Evolutionary conservation across 2,113 vertebrate species (phyloP).

Genomic region (Muntiacus reevesi): DNA sequence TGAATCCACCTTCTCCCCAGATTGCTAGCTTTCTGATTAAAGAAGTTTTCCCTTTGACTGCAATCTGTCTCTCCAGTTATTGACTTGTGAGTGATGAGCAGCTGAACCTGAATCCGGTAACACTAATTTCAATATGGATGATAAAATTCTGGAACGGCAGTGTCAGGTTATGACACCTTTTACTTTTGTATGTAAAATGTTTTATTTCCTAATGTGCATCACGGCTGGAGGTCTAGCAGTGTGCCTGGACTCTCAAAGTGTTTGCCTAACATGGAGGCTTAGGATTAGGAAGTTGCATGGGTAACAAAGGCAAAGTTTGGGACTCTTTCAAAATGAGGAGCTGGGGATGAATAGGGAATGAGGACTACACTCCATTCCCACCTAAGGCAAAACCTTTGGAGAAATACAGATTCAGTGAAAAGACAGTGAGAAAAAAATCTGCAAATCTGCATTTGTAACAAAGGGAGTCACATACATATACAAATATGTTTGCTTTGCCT

Average conservation of each 20-base stretch:
- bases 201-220: neutral
- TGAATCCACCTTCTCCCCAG: neutral
- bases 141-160: neutral
- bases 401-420: neutral
- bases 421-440: neutral
- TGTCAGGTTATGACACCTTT: neutral
- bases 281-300: neutral
- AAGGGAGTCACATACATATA: neutral
- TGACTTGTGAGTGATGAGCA: neutral
- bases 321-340: neutral
- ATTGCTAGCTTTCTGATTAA: neutral
- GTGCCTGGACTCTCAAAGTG: neutral
- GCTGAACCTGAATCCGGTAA: accelerated
- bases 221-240: neutral
- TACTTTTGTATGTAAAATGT: neutral
- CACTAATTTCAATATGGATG: neutral
- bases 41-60: neutral
- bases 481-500: neutral
- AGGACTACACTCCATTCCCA: neutral
- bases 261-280: neutral
- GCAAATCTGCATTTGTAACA: neutral
- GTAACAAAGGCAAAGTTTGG: neutral
- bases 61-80: neutral
- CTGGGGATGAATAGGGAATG: neutral
- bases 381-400: neutral